Base-by-base conservation (phyloP, 1,140 invertebrate species). In the Chironomus striatipennis region DNA sequence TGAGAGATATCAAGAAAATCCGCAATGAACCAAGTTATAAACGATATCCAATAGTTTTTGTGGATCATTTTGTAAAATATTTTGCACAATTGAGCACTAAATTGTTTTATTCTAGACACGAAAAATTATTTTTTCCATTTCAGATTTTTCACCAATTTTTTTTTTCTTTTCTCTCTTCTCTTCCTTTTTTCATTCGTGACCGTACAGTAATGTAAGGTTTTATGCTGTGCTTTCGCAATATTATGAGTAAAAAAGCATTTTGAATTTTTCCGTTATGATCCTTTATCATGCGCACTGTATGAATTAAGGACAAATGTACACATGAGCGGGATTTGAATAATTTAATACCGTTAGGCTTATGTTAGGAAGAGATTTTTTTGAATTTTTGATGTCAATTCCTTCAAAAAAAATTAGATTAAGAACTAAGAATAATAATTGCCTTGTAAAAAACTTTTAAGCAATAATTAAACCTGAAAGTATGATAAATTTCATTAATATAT, bases 51-150 rank as follows among this genome's bases (percentile, higher is more conserved):
- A 70, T 70, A 70, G 65, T 20, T 70, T 70, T 70, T 70, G 65
- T 70, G 65, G 20, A 70, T 70, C 65, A 70, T 70, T 18, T 18
- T 70, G 65, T 18, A 1, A 70, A 70, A 6, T 70, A 20, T 70
- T 21, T 70, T 70, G 65, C 65, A 70, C 65, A 70, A 70, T 70
- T 70, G 65, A 70, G 65, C 65, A 70, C 65, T 70, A 21, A 70
- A 70, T 70, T 18, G 18, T 70, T 18, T 70, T 70, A 70, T 20
- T 70, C 20, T 70, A 70, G 9, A 21, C 65, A 21, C 17, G 65
- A 70, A 70, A 57, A 57, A 57, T 57, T n/a, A 57, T 57, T 57
- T 57, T 57, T 57, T 57, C 47, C 47, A 57, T 57, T 15, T 57
- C 47, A 15, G 47, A n/a, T 57, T 57, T 57, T n/a, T n/a, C 47